These are phyloP conservation scores for Calycopis cecrops DNA, from an alignment of 1,140 invertebrate species.

Conservation along the genomic window DNA sequence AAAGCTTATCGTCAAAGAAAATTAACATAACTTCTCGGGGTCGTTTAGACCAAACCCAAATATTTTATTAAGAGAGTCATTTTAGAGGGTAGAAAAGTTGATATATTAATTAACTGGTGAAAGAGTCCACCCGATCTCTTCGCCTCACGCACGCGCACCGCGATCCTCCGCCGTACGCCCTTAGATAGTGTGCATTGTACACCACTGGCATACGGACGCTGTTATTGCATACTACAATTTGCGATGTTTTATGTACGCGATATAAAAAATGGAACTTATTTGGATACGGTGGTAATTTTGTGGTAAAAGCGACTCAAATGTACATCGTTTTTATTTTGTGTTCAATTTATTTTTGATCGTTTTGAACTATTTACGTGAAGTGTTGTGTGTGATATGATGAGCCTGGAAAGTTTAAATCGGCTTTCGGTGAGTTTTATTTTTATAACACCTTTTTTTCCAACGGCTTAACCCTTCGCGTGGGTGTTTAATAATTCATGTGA, in stretches of 20 bases:
- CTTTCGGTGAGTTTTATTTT: no score
- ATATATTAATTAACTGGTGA: conserved; percentile 73
- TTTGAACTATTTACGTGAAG: no score
- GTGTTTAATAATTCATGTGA: no score
- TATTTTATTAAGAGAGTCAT: conserved; percentile 65
- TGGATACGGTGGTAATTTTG: conserved; percentile 25
- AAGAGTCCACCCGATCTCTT: conserved; percentile 66
- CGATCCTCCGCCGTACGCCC: conserved; percentile 51
- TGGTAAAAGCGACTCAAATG: no score
- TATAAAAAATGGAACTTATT: conserved; percentile 32
- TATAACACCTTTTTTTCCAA: no score
- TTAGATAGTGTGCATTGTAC: conserved; percentile 51
- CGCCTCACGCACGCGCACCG: conserved; percentile 61
- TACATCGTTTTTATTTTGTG: no score
- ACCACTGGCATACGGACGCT: not conserved
- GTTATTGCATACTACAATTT: conserved; percentile 1
- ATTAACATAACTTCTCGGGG: conserved; percentile 26
- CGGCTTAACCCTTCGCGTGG: no score
- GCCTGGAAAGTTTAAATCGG: no score
- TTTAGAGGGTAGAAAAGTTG: conserved; percentile 68
- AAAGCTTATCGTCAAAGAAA: conserved; percentile 7
- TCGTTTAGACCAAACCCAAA: conserved; percentile 46
- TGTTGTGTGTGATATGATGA: no score
- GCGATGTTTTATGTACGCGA: conserved; percentile 43
- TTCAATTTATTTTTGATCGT: no score